phyloP scores from a whole-genome alignment of 2,888 invertebrate genomes.

The Orthonevra nobilis region DNA sequence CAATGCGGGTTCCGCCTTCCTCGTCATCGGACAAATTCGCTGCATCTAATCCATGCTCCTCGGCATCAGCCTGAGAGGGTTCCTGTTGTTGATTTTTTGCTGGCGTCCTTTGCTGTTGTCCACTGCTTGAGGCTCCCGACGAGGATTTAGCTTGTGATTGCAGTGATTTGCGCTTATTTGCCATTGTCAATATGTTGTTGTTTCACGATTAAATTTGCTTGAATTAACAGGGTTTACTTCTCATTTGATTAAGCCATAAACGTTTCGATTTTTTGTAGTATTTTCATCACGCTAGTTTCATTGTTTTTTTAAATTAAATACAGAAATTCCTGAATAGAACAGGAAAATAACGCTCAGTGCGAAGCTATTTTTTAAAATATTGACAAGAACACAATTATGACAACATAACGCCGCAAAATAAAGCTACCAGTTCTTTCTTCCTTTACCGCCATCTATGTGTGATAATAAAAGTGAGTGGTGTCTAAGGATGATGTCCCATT shows the following conservation, averaged over 20 bases:
- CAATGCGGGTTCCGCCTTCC: slow-evolving; percentile 87
- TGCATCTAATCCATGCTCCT: slow-evolving; percentile 73
- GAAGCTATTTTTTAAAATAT: slow-evolving; percentile 45
- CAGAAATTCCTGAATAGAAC: slow-evolving; percentile 1
- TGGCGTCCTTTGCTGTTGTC: slow-evolving; percentile 23
- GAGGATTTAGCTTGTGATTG: slow-evolving; percentile 23
- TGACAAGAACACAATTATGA: slow-evolving; percentile 39
- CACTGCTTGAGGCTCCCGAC: slow-evolving; percentile 11
- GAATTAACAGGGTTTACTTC: no score
- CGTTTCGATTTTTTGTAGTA: background rate
- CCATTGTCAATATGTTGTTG: slow-evolving; percentile 21
- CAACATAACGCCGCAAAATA: slow-evolving; percentile 21
- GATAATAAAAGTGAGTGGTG: no score
- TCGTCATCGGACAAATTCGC: slow-evolving; percentile 78
- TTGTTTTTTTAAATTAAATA: background rate
- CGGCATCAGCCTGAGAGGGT: slow-evolving; percentile 21
- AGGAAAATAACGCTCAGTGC: slow-evolving; percentile 57
- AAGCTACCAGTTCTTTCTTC: background rate
- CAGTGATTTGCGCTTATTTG: slow-evolving; percentile 54
- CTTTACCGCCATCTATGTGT: slow-evolving; percentile 20
- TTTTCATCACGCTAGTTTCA: background rate
- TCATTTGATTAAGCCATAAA: slow-evolving; percentile 28
- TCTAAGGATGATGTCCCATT: no score
- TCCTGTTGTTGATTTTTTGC: background rate
- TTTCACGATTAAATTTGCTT: background rate